Evolutionary conservation across 1,140 invertebrate genomes (phyloP).

Genomic region (Zaprionus vittiger): DNA sequence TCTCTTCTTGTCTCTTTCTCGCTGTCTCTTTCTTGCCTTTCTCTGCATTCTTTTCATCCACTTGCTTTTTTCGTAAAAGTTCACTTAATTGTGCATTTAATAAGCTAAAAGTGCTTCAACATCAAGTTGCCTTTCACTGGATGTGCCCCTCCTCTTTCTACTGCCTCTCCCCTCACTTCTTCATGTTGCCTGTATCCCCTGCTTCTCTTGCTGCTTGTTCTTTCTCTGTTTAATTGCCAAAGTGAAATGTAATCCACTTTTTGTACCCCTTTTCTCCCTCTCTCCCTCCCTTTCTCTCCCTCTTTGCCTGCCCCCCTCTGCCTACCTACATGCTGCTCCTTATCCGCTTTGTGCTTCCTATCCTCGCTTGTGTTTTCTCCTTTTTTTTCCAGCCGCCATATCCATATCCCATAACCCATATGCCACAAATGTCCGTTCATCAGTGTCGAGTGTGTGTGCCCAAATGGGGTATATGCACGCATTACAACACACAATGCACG

Average conservation of each 20-base stretch:
- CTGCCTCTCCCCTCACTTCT: background rate
- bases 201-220: conserved; percentile 1
- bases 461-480: conserved; percentile 37
- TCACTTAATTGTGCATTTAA: conserved; percentile 55
- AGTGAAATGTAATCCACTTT: conserved; percentile 61
- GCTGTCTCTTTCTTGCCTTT: background rate
- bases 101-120: conserved; percentile 52
- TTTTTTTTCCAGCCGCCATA: conserved; percentile 44
- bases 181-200: too few species aligned
- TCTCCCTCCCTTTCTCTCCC: background rate
- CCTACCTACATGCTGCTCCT: background rate
- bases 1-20: background rate
- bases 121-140: conserved; percentile 22
- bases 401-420: conserved; percentile 54
- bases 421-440: conserved; percentile 57
- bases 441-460: conserved; percentile 35
- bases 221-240: conserved; percentile 59
- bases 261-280: background rate
- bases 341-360: conserved; percentile 1
- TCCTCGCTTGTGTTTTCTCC: conserved; percentile 31
- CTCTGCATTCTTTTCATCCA: background rate
- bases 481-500: conserved; percentile 17
- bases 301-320: background rate
- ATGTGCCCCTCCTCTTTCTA: background rate
- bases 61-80: conserved; percentile 23